These are phyloP conservation scores for Furcifer pardalis DNA, from an alignment of 2,797 vertebrate genomes.

Conservation along the genomic window DNA sequence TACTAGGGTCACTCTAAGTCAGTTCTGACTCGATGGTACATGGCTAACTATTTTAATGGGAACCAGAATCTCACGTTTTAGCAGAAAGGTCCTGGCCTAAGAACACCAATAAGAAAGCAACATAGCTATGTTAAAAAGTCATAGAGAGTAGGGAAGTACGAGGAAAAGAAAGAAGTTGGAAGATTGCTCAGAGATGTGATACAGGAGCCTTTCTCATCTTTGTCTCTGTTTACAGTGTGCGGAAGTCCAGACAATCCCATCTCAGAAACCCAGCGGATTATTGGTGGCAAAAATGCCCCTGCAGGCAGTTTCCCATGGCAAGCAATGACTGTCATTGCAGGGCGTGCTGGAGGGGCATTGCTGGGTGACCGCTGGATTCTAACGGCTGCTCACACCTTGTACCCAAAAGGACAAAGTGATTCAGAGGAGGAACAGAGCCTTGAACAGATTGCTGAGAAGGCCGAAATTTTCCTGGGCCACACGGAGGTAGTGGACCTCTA, in stretches of 20 bases:
- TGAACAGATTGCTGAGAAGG: not conserved
- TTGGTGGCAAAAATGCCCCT: slow-evolving; percentile 61
- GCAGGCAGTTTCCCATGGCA: slow-evolving; percentile 81
- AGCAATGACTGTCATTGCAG: slow-evolving; percentile 58
- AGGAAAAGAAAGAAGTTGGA: not conserved
- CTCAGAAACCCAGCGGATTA: slow-evolving; percentile 62
- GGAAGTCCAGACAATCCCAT: slow-evolving; percentile 70
- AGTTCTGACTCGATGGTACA: too few species aligned
- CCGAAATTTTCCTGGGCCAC: slow-evolving; percentile 77
- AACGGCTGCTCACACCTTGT: slow-evolving; percentile 77
- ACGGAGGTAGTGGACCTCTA: slow-evolving; percentile 6
- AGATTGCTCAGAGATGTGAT: not conserved
- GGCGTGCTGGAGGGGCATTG: slow-evolving; percentile 73
- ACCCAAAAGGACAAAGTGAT: slow-evolving; percentile 57
- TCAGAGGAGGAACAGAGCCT: not conserved
- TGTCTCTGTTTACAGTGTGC: slow-evolving; percentile 70
- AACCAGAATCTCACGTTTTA: too few species aligned
- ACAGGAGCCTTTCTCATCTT: not conserved
- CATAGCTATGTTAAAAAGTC: too few species aligned
- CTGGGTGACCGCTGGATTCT: slow-evolving; percentile 79
- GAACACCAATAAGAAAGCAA: not conserved
- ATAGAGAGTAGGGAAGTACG: not conserved
- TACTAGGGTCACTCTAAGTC: too few species aligned
- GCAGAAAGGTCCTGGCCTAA: not conserved
- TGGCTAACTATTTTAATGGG: too few species aligned